Evolutionary conservation across 2,888 invertebrate genomes (phyloP).

Genomic region (Drosophila engyochracea): DNA sequence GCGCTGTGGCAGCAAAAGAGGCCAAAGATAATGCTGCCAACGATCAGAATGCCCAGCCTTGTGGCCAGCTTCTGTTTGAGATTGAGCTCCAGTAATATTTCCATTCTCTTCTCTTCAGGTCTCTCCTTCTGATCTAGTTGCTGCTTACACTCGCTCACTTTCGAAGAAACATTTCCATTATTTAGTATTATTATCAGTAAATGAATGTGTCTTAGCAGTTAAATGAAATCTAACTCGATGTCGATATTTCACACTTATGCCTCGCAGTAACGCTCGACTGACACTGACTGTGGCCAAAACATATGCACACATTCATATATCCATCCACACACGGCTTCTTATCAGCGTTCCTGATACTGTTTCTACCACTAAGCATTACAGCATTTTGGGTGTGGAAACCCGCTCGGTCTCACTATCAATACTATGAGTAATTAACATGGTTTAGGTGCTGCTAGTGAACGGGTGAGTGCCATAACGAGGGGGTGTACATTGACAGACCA

Average conservation of each 20-base stretch:
- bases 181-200: background rate
- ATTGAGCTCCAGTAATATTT: conserved; percentile 79
- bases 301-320: conserved; percentile 1
- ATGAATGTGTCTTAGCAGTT: conserved; percentile 7
- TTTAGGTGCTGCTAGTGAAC: conserved; percentile 4
- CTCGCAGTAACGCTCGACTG: background rate
- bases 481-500: background rate
- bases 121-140: conserved; percentile 35
- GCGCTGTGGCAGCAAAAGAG: conserved; percentile 66
- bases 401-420: conserved; percentile 37
- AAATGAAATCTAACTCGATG: conserved; percentile 39
- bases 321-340: conserved; percentile 20
- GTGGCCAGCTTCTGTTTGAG: conserved; percentile 81
- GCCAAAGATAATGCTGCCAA: conserved; percentile 68
- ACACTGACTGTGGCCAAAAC: conserved; percentile 4
- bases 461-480: background rate
- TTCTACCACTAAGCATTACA: conserved; percentile 38
- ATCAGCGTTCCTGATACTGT: conserved; percentile 41
- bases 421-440: conserved; percentile 24
- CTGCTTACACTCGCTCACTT: conserved; percentile 49
- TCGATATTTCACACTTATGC: background rate
- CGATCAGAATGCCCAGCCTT: conserved; percentile 67
- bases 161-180: conserved; percentile 36
- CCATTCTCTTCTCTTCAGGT: conserved; percentile 63
- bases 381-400: conserved; percentile 16